phyloP scores from a whole-genome alignment of 2,113 vertebrate genomes.

The Balaeniceps rex region DNA sequence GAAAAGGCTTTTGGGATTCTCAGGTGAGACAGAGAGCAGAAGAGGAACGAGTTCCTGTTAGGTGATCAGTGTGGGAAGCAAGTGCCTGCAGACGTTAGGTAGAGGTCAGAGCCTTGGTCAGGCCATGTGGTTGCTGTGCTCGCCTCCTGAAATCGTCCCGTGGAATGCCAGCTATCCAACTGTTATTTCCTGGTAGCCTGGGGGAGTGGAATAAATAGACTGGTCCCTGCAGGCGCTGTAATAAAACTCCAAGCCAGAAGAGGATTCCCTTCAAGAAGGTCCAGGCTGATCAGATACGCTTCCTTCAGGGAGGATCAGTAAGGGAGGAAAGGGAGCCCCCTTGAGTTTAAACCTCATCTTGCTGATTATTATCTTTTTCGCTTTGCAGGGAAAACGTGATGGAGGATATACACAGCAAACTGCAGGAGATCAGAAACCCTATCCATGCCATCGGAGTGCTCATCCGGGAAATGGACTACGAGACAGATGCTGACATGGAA shows the following conservation, averaged over 20 bases:
- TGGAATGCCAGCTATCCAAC: constrained; percentile 40
- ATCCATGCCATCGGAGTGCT: constrained; percentile 80
- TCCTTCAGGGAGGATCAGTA: neutral
- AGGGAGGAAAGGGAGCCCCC: neutral
- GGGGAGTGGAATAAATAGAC: constrained; percentile 28
- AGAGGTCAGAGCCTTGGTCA: neutral
- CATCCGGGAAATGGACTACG: constrained; percentile 91
- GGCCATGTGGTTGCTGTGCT: neutral
- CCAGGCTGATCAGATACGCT: neutral
- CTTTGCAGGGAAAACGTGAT: constrained; percentile 79
- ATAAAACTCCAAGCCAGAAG: neutral
- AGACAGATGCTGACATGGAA: constrained; percentile 80
- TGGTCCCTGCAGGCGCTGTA: neutral
- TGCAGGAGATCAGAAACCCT: constrained; percentile 89
- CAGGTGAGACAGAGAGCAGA: neutral
- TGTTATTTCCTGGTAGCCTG: constrained; percentile 42
- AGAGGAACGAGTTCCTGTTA: neutral
- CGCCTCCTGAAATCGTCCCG: neutral
- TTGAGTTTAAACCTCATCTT: neutral
- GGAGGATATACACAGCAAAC: constrained; percentile 88
- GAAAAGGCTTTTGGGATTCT: neutral
- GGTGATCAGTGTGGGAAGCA: neutral
- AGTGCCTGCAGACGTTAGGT: neutral
- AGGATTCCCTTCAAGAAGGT: neutral
- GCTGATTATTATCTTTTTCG: rapidly evolving